These are phyloP conservation scores for Caenorhabditis zanzibari DNA, from an alignment of 2,888 invertebrate species.

Conservation along the genomic window DNA sequence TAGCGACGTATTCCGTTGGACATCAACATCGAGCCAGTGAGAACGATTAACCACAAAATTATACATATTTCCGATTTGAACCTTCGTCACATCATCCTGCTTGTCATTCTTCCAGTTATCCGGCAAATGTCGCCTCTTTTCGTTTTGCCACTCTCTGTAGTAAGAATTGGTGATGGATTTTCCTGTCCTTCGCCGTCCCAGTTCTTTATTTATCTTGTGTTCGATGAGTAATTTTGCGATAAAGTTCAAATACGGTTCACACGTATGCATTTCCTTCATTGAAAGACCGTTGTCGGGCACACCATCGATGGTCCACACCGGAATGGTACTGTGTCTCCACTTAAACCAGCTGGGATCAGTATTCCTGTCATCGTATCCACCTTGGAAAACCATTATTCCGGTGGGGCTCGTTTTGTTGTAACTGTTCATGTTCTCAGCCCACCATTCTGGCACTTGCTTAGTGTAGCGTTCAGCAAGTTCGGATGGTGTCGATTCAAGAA, in stretches of 20 bases:
- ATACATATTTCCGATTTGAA: neutral
- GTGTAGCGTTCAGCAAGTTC: no score
- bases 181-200: neutral
- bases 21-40: constrained; percentile 3
- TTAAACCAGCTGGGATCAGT: constrained; percentile 41
- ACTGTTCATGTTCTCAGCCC: no score
- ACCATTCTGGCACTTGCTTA: no score
- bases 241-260: constrained; percentile 80
- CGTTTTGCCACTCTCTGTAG: neutral
- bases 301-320: constrained; percentile 58
- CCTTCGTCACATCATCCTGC: neutral
- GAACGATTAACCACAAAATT: neutral
- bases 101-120: neutral
- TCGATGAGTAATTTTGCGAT: constrained; percentile 65
- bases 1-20: constrained; percentile 3
- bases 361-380: constrained; percentile 74
- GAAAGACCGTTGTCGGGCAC: constrained; percentile 72
- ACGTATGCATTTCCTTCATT: constrained; percentile 83
- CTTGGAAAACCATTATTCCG: constrained; percentile 73
- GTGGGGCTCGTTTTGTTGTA: neutral
- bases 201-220: constrained; percentile 24
- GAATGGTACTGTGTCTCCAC: constrained; percentile 9
- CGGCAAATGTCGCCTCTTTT: neutral
- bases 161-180: constrained; percentile 13
- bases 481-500: no score